A percentile compares a stretch with the other conserved stretches of the same genome.
Conservation (phyloP, 2,888 invertebrate species). For the Polietes domitor region DNA sequence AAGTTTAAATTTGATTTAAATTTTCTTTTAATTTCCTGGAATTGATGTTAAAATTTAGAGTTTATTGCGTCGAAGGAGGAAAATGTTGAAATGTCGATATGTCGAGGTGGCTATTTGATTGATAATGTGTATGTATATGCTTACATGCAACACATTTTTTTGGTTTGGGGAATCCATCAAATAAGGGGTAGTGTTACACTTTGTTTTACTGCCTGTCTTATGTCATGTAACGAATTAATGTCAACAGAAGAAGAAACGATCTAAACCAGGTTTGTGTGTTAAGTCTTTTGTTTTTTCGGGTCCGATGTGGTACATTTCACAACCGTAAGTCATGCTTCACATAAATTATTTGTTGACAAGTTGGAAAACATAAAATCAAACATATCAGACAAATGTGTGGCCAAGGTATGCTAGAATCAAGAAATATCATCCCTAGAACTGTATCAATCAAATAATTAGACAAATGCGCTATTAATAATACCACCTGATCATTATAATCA, state of each 20-base stretch:
- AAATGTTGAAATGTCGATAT: too few species aligned
- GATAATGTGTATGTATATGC: background rate
- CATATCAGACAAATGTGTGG: too few species aligned
- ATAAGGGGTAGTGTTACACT: background rate
- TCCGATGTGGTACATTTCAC: background rate
- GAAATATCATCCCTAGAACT: too few species aligned
- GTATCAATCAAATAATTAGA: too few species aligned
- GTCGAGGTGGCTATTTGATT: too few species aligned
- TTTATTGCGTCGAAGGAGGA: background rate
- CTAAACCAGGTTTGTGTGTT: conserved; percentile 1
- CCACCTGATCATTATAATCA: too few species aligned
- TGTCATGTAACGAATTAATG: too few species aligned
- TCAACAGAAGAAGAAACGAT: background rate
- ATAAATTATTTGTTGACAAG: background rate
- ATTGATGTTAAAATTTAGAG: too few species aligned
- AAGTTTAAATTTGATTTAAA: background rate
- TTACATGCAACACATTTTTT: background rate
- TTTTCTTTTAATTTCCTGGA: too few species aligned
- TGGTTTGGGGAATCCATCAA: background rate
- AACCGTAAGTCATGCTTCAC: background rate
- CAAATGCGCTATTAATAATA: too few species aligned
- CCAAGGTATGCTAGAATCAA: too few species aligned
- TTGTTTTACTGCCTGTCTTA: background rate
- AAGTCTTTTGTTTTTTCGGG: conserved; percentile 20
- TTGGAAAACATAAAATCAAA: too few species aligned